phyloP scores from a whole-genome alignment of 1,140 invertebrate genomes.

The Procambarus clarkii region DNA sequence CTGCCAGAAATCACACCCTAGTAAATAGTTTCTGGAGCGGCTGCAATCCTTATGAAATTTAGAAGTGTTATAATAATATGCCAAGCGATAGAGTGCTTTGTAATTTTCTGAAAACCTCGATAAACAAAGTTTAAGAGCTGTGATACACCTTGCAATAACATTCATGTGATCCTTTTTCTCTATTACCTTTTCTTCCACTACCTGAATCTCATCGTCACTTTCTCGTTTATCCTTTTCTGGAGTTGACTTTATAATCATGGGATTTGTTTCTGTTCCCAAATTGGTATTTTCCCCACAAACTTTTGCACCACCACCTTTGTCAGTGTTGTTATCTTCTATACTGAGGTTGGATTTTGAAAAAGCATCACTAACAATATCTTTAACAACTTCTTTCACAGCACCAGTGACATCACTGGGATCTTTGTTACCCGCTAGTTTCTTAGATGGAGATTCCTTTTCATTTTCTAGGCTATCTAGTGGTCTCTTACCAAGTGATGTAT shows the following conservation, averaged over 20 bases:
- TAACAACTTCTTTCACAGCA: constrained; percentile 27
- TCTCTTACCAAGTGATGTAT: constrained; percentile 19
- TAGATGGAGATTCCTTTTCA: background rate
- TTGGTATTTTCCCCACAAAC: background rate
- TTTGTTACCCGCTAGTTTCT: constrained; percentile 10
- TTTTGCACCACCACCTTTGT: background rate
- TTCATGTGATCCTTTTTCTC: constrained; percentile 76
- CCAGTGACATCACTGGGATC: background rate
- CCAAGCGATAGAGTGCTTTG: constrained; percentile 91
- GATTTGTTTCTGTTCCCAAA: constrained; percentile 60
- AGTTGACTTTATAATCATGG: constrained; percentile 47
- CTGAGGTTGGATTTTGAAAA: background rate
- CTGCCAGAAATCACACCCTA: constrained; percentile 78
- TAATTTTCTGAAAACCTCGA: constrained; percentile 92
- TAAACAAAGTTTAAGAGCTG: constrained; percentile 89
- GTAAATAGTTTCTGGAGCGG: constrained; percentile 84
- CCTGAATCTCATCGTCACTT: constrained; percentile 60
- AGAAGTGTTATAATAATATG: constrained; percentile 88
- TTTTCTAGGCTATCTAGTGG: constrained; percentile 12
- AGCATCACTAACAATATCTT: constrained; percentile 22
- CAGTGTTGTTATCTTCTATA: background rate
- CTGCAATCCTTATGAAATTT: constrained; percentile 82
- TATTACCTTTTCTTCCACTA: constrained; percentile 74
- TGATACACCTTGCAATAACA: constrained; percentile 80
- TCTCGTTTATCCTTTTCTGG: constrained; percentile 58